Evolutionary conservation across 2,888 invertebrate species (phyloP).

Genomic region (Drosophila aldrichi): DNA sequence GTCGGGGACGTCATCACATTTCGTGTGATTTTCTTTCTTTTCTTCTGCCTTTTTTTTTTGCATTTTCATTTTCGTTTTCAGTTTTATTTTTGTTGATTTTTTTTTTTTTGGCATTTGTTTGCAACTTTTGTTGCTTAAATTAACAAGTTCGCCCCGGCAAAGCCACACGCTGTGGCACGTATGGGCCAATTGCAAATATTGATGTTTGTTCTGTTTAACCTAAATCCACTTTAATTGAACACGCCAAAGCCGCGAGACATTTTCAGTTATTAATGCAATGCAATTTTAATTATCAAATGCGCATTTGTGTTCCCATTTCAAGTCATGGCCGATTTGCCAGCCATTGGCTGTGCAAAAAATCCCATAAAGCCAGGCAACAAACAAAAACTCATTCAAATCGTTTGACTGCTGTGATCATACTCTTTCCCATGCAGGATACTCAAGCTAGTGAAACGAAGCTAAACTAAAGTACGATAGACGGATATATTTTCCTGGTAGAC

Average conservation of each 20-base stretch:
- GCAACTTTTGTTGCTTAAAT: constrained; percentile 76
- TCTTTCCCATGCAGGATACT: background rate
- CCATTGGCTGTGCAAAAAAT: constrained; percentile 15
- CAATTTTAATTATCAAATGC: constrained; percentile 73
- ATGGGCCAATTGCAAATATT: constrained; percentile 50
- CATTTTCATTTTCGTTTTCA: constrained; percentile 4
- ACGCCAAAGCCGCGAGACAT: constrained; percentile 56
- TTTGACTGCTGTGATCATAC: background rate
- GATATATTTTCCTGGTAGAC: too few species aligned
- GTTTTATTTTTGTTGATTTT: constrained; percentile 25
- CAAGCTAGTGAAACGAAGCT: background rate
- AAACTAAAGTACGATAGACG: background rate
- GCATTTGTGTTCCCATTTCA: constrained; percentile 26
- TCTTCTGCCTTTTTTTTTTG: constrained; percentile 10
- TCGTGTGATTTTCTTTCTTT: constrained; percentile 57
- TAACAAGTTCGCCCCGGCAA: constrained; percentile 56
- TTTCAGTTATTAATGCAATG: constrained; percentile 69
- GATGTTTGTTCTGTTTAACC: constrained; percentile 60
- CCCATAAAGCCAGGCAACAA: background rate
- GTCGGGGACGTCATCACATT: constrained; percentile 65
- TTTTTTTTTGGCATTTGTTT: constrained; percentile 19
- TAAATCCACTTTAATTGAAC: constrained; percentile 65
- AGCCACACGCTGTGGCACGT: constrained; percentile 11
- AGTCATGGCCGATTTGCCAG: constrained; percentile 22
- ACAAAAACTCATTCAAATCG: background rate